A percentile compares a stretch with the other conserved stretches of the same genome.
Conservation (phyloP, 2,797 vertebrate species). For the Sebastes itinus region DNA sequence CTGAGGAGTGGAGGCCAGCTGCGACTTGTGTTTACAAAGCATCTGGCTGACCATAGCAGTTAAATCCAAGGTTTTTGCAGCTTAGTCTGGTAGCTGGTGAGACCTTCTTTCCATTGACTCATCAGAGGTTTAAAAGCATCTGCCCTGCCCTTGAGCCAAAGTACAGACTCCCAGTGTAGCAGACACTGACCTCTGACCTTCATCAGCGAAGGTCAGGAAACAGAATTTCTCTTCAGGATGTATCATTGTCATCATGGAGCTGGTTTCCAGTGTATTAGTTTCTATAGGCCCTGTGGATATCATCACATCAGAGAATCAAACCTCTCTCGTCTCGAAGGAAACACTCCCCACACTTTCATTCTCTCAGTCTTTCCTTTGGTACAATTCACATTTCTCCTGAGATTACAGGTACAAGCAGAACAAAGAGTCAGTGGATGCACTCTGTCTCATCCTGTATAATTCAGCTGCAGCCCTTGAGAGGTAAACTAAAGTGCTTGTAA, state of each 20-base stretch:
- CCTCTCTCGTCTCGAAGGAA: background rate
- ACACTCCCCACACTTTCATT: background rate
- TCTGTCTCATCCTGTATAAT: constrained; percentile 1
- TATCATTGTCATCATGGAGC: background rate
- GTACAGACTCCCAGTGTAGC: background rate
- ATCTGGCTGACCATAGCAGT: constrained; percentile 5
- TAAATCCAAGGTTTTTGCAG: constrained; percentile 11
- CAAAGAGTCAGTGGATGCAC: background rate
- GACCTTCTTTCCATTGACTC: constrained; percentile 22
- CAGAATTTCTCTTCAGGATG: constrained; percentile 19
- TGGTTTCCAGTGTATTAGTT: background rate
- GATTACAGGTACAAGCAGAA: background rate
- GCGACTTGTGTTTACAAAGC: constrained; percentile 37
- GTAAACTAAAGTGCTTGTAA: background rate
- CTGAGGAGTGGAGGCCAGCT: constrained; percentile 37
- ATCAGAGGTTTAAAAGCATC: background rate
- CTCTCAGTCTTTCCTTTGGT: background rate
- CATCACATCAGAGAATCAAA: background rate
- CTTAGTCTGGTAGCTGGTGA: background rate
- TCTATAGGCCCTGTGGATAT: background rate
- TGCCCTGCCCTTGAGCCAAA: background rate
- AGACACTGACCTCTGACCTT: constrained; percentile 47
- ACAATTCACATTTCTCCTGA: background rate
- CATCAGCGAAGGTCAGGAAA: constrained; percentile 23
- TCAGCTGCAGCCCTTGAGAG: constrained; percentile 4